Conservation (phyloP, 2,888 invertebrate genomes). For the Thymelicus acteon region DNA sequence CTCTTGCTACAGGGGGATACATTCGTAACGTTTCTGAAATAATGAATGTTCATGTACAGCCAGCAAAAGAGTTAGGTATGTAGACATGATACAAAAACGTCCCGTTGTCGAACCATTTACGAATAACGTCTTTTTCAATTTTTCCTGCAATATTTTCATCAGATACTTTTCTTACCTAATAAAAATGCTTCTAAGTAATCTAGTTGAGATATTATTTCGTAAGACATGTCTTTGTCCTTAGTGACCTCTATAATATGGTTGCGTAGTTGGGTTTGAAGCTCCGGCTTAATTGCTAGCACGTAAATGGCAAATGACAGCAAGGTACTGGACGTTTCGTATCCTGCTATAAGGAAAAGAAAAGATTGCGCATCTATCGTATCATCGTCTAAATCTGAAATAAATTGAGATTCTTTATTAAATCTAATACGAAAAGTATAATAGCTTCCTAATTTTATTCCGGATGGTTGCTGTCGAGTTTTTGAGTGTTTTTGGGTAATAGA, state of each 20-base stretch:
- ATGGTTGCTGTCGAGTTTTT: too few species aligned
- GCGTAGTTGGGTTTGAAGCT: conserved; percentile 75
- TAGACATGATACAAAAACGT: too few species aligned
- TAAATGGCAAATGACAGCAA: conserved; percentile 83
- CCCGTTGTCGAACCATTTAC: too few species aligned
- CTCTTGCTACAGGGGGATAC: conserved; percentile 82
- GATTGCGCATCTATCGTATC: conserved; percentile 84
- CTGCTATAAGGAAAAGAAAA: conserved; percentile 85
- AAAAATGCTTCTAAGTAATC: conserved; percentile 72
- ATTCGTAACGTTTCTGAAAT: conserved; percentile 83
- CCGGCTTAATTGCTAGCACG: conserved; percentile 76
- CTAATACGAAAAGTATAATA: too few species aligned
- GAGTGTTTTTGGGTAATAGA: too few species aligned
- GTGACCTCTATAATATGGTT: conserved; percentile 69
- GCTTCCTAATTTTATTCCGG: too few species aligned
- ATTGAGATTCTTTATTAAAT: too few species aligned
- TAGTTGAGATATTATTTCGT: conserved; percentile 66
- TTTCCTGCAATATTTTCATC: too few species aligned
- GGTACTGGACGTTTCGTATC: conserved; percentile 86
- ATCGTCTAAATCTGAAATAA: conserved; percentile 74
- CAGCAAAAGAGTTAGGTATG: too few species aligned
- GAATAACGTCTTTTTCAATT: too few species aligned
- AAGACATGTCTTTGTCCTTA: conserved; percentile 66
- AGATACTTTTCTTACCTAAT: conserved; percentile 52
- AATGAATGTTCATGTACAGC: background rate